Evolutionary conservation across 2,797 vertebrate species (phyloP).

Genomic region (Gobio occitaniae): DNA sequence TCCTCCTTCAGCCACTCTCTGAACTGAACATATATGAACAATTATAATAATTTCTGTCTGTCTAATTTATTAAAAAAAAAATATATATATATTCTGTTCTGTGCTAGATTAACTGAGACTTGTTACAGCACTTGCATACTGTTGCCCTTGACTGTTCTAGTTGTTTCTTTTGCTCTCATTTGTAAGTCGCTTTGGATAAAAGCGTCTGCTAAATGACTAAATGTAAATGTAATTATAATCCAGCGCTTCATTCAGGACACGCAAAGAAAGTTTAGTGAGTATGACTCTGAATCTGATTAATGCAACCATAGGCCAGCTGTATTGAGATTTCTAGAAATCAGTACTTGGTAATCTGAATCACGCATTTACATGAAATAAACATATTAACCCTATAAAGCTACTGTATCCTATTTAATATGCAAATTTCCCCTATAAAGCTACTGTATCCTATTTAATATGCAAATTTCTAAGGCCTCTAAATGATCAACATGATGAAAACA

Average conservation of each 20-base stretch:
- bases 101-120: no score
- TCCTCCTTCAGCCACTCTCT: slow-evolving; percentile 88
- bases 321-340: background rate
- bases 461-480: background rate
- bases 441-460: background rate
- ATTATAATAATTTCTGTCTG: background rate
- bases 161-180: no score
- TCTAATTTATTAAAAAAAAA: no score
- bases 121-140: no score
- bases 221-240: background rate
- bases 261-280: background rate
- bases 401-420: background rate
- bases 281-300: background rate
- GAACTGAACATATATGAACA: slow-evolving; percentile 75
- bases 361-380: background rate
- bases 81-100: no score
- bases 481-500: background rate
- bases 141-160: no score
- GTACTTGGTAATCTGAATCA: background rate
- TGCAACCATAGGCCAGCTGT: background rate
- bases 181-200: no score
- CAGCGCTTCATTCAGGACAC: background rate
- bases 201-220: no score
- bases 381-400: background rate
- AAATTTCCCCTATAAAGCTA: no score